Evolutionary conservation across 2,797 vertebrate genomes (phyloP).

Genomic region (Lycodopsis pacificus): DNA sequence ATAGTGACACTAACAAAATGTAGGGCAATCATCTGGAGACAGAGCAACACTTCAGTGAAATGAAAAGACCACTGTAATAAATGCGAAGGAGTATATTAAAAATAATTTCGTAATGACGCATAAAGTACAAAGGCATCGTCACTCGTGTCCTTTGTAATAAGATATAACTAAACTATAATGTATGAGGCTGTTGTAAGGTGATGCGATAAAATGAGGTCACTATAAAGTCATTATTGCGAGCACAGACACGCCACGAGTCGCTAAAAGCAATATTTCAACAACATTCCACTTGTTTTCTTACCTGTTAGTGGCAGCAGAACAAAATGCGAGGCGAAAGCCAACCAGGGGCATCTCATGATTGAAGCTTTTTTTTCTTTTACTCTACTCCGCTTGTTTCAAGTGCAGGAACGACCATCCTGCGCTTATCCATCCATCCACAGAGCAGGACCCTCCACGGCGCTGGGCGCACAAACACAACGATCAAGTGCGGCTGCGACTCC

Average conservation of each 20-base stretch:
- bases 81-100: neutral
- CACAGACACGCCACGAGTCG: neutral
- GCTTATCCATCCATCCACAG: slow-evolving; percentile 27
- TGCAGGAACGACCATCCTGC: slow-evolving; percentile 48
- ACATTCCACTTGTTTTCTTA: slow-evolving; percentile 51
- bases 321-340: slow-evolving; percentile 59
- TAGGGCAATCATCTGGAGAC: neutral
- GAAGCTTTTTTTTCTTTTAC: slow-evolving; percentile 12
- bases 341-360: slow-evolving; percentile 76
- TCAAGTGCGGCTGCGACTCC: slow-evolving; percentile 46
- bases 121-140: neutral
- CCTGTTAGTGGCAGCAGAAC: slow-evolving; percentile 71
- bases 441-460: slow-evolving; percentile 30
- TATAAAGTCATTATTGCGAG: neutral
- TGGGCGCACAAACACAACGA: slow-evolving; percentile 55
- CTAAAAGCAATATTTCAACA: neutral
- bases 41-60: neutral
- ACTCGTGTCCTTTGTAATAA: neutral
- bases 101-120: neutral
- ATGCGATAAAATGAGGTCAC: neutral
- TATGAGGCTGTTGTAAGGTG: neutral
- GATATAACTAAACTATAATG: neutral
- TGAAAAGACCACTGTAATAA: neutral
- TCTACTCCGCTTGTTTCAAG: slow-evolving; percentile 51
- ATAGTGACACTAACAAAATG: neutral